Base-by-base conservation (phyloP, 1,140 invertebrate species). In the Amyelois transitella region DNA sequence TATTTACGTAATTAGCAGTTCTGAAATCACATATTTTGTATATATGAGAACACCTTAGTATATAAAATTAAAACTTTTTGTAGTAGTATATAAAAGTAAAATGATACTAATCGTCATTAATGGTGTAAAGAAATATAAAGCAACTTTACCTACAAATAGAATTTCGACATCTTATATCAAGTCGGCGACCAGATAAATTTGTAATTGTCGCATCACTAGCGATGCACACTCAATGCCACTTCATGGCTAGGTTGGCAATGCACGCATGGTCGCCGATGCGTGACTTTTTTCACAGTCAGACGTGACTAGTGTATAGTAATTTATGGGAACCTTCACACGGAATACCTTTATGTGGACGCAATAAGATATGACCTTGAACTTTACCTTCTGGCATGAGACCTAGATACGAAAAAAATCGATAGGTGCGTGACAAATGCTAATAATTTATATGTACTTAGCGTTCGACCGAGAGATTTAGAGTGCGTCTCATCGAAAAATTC, bases 161-260 rank as follows among this genome's bases (percentile, higher is more conserved):
- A n/a, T n/a, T n/a, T n/a, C n/a, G n/a, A n/a, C n/a, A n/a, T n/a
- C n/a, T n/a, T n/a, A n/a, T n/a, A n/a, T n/a, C n/a, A n/a, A n/a
- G n/a, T n/a, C n/a, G n/a, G n/a, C n/a, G n/a, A n/a, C n/a, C n/a
- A n/a, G n/a, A n/a, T n/a, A n/a, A n/a, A n/a, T 44, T 8, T 44
- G 43, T n/a, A 44, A 8, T 44, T 14, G 43, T 45, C 18, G 17
- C 25, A 10, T 28, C 7, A 14, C 12, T 24, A 72, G 56, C 45
- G 22, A 43, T 44, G 52, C 47, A 14, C 6, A 52, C 32, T 47
- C 72, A 77, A 73, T 72, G 75, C 74, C 67, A 78, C 51, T 63
- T 57, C 60, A 60, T 53, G 20, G 51, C 24, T 32, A 20, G 18
- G 28, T 50, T 66, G 64, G 54, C 53, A 58, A 28, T 52, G 58